Conservation (phyloP, 1,140 invertebrate species). For the Bradynema listronoti region DNA sequence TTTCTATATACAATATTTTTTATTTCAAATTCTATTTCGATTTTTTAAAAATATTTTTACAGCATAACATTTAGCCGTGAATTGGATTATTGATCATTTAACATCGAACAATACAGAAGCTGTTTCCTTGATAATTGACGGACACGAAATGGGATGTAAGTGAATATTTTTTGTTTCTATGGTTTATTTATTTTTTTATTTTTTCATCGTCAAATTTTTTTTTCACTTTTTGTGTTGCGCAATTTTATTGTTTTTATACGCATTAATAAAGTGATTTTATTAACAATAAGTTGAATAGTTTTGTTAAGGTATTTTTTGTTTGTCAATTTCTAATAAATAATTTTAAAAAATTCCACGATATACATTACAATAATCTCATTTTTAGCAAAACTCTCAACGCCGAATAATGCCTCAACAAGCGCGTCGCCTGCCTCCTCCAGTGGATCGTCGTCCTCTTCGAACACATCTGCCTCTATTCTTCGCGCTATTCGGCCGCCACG, state of each 20-base stretch:
- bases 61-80: too few species aligned
- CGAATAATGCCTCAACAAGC: neutral
- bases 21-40: too few species aligned
- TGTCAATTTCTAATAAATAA: neutral
- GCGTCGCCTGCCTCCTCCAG: too few species aligned
- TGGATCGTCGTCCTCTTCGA: too few species aligned
- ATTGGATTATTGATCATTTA: slow-evolving; percentile 39
- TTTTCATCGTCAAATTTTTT: neutral
- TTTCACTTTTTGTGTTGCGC: neutral
- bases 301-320: neutral
- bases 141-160: slow-evolving; percentile 7
- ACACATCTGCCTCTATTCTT: slow-evolving; percentile 1
- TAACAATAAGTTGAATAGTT: neutral
- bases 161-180: too few species aligned
- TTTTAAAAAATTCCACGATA: neutral
- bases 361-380: neutral
- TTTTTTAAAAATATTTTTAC: too few species aligned
- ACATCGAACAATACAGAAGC: slow-evolving; percentile 20
- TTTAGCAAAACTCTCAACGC: neutral
- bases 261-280: neutral
- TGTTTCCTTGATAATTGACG: slow-evolving; percentile 10
- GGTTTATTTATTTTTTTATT: too few species aligned
- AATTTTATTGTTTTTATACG: neutral
- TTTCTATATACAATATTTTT: too few species aligned
- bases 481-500: slow-evolving; percentile 16